Conservation (phyloP, 1,140 invertebrate species). For the Ips typographus region DNA sequence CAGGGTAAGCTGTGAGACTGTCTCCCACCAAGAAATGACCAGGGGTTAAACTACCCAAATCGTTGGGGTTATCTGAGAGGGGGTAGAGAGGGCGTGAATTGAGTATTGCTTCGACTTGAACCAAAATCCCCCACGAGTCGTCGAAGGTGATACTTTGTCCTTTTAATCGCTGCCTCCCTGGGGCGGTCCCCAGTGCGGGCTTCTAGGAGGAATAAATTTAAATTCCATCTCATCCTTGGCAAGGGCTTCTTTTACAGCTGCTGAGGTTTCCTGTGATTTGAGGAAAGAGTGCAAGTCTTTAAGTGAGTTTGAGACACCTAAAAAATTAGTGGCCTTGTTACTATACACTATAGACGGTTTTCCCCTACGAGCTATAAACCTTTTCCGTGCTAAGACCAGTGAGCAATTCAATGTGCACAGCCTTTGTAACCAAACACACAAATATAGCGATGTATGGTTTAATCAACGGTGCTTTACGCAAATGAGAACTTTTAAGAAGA, state of each 20-base stretch:
- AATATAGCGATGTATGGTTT: no score
- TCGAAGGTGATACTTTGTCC: constrained; percentile 43
- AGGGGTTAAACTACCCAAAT: constrained; percentile 43
- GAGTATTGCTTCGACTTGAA: constrained; percentile 40
- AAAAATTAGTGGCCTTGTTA: constrained; percentile 30
- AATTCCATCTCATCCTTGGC: constrained; percentile 28
- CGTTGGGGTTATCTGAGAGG: constrained; percentile 40
- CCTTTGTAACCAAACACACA: constrained; percentile 33
- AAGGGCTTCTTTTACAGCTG: background rate
- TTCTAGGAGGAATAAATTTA: constrained; percentile 42
- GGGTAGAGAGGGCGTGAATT: constrained; percentile 48
- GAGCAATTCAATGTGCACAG: constrained; percentile 53
- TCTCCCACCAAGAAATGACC: constrained; percentile 50
- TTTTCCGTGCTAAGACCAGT: constrained; percentile 45
- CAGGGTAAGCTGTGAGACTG: constrained; percentile 40
- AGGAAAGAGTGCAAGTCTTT: constrained; percentile 20
- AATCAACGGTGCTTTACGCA: no score
- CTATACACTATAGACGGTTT: constrained; percentile 18
- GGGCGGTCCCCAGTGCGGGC: constrained; percentile 42
- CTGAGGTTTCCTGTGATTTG: background rate
- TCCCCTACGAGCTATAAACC: constrained; percentile 51
- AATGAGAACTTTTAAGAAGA: no score
- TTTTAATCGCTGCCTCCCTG: constrained; percentile 42
- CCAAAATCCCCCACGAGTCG: constrained; percentile 31
- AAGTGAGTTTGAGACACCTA: constrained; percentile 18